Base-by-base conservation (phyloP, 2,888 invertebrate species). In the Drosophila sordidapex region DNA sequence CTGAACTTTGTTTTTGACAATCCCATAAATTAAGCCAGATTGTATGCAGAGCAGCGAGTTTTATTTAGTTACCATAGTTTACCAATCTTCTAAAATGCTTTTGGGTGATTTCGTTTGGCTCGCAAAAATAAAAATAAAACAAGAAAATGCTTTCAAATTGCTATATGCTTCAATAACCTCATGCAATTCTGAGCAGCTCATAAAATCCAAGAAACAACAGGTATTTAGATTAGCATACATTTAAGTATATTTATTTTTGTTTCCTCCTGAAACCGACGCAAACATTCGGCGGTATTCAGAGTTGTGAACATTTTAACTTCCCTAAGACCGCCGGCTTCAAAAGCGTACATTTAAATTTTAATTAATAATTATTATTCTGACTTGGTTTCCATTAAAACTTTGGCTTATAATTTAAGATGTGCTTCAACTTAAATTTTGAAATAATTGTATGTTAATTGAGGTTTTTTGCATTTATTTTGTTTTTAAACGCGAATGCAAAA, bases 21-120 rank as follows among this genome's bases (percentile, higher is more conserved):
- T 38, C n/a, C 53, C 25, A 59, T 68, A 65, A 82, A 71, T 88
- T 65, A 67, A 82, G 60, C 67, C 25, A 52, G 25, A 65, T 49
- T 43, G 62, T 46, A 11, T 7, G 35, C 31, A 38, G 13, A 25
- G 40, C 4, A 29, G 8, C 25, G 13, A 15, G 33, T 48, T 11
- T 54, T 13, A 33, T 15, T 61, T 21, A 29, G 31, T 53, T 62
- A 18, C 29, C 15, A 53, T 66, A 63, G 67, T 63, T 80, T 21
- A 4, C n/a, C n/a, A 46, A 68, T 74, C 21, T 74, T 74, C 79
- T 35, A 49, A 60, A 64, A 78, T 67, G 33, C 52, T 70, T 60
- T 65, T 53, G 52, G 54, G 53, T 49, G 38, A 57, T 81, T 35
- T 29, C 25, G 21, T 13, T 35, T 58, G n/a, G 18, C 8, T 8